Conservation (phyloP, 2,113 vertebrate genomes). For the Neotoma lepida region DNA sequence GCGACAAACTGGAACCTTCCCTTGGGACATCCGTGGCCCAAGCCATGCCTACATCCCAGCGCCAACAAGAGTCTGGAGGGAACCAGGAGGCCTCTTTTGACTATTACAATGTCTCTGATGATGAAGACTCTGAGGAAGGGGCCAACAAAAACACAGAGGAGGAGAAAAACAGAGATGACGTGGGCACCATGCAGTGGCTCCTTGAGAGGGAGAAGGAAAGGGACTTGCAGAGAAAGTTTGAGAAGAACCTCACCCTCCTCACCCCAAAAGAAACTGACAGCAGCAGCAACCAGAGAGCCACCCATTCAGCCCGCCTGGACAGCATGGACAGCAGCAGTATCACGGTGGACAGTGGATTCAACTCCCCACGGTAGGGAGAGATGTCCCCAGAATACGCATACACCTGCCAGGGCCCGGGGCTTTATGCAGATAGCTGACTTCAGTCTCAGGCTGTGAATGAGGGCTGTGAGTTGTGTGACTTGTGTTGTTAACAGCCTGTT, state of each 20-base stretch:
- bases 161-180: conserved; percentile 89
- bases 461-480: background rate
- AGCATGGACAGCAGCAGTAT: conserved; percentile 99
- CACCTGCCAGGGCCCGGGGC: conserved; percentile 48
- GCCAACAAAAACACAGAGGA: conserved; percentile 89
- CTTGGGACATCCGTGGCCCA: conserved; percentile 89
- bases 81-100: conserved; percentile 94
- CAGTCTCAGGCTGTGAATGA: conserved; percentile 52
- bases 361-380: conserved; percentile 96
- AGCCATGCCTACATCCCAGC: conserved; percentile 87
- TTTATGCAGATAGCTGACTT: background rate
- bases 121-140: conserved; percentile 95
- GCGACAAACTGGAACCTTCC: conserved; percentile 91
- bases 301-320: conserved; percentile 96
- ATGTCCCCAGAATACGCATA: background rate
- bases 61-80: conserved; percentile 88
- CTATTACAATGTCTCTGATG: conserved; percentile 98
- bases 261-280: conserved; percentile 94
- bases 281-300: conserved; percentile 95
- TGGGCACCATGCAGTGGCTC: conserved; percentile 98
- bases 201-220: conserved; percentile 96
- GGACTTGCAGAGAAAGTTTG: conserved; percentile 97
- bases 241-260: conserved; percentile 97
- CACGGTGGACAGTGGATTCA: conserved; percentile 99
- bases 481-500: conserved; percentile 64